Conservation (phyloP, 1,140 invertebrate genomes). For the Orussus abietinus region DNA sequence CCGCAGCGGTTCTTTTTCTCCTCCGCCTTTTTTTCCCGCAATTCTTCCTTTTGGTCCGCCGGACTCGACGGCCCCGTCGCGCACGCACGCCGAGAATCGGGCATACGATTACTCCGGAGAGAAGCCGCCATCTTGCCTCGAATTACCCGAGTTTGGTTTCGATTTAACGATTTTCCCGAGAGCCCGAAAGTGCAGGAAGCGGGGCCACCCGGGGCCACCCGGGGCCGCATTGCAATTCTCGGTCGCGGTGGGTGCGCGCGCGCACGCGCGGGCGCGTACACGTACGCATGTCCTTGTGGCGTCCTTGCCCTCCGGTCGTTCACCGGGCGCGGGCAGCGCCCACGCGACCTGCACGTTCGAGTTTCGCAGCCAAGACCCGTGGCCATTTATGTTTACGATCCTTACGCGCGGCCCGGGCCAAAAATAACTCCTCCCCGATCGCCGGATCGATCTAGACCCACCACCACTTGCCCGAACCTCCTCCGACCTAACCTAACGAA, state of each 20-base stretch:
- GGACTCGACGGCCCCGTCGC: too few relatives aligned
- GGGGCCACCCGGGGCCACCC: too few relatives aligned
- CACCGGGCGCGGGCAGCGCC: constrained; percentile 36
- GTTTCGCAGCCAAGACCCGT: constrained; percentile 31
- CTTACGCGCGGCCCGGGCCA: constrained; percentile 17
- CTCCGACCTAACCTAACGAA: too few relatives aligned
- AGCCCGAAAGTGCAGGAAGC: too few relatives aligned
- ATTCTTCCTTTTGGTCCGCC: too few relatives aligned
- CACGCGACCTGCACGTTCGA: constrained; percentile 26
- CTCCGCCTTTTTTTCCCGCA: constrained; percentile 3
- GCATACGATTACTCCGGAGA: too few relatives aligned
- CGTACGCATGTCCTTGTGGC: constrained; percentile 46
- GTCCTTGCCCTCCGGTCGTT: constrained; percentile 51
- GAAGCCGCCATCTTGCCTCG: too few relatives aligned
- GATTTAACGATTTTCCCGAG: too few relatives aligned
- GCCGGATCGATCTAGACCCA: neutral
- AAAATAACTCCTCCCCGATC: constrained; percentile 28
- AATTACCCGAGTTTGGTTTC: too few relatives aligned
- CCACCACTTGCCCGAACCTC: too few relatives aligned
- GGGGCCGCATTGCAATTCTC: too few relatives aligned
- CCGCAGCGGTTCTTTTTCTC: constrained; percentile 6
- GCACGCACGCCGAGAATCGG: too few relatives aligned
- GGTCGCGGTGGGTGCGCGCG: neutral
- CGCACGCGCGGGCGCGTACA: constrained; percentile 16
- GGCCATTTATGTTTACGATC: constrained; percentile 36